These are phyloP conservation scores for Stenurella melanura DNA, from an alignment of 2,888 invertebrate genomes.

Conservation along the genomic window DNA sequence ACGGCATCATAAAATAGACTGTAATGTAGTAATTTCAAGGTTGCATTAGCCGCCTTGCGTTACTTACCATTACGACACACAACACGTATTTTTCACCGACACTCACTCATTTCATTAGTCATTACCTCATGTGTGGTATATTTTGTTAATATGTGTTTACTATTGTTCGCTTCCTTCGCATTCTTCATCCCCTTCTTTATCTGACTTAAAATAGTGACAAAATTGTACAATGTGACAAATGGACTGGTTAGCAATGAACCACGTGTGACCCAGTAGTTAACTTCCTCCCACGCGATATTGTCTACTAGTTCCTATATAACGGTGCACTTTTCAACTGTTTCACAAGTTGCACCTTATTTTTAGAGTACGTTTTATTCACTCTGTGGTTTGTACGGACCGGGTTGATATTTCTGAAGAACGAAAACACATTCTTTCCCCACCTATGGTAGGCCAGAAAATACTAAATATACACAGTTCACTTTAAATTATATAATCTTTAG, in stretches of 20 bases:
- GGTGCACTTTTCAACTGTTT: constrained; percentile 19
- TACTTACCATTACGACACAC: constrained; percentile 28
- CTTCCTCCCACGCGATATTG: constrained; percentile 20
- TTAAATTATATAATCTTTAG: too few relatives aligned
- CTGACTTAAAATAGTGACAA: neutral
- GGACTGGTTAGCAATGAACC: constrained; percentile 13
- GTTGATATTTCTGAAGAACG: too few relatives aligned
- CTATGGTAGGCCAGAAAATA: too few relatives aligned
- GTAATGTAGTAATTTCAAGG: constrained; percentile 46
- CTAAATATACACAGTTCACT: too few relatives aligned
- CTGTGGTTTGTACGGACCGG: neutral
- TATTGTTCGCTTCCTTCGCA: neutral
- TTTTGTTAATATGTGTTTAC: constrained; percentile 9
- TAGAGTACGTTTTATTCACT: neutral
- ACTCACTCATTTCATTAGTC: neutral
- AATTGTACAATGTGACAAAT: constrained; percentile 13
- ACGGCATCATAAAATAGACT: constrained; percentile 42
- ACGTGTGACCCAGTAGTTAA: constrained; percentile 36
- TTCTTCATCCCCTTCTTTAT: neutral
- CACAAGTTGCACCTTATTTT: neutral
- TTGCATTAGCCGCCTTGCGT: constrained; percentile 36
- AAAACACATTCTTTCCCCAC: too few relatives aligned
- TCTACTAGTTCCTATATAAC: constrained; percentile 13
- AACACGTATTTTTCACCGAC: constrained; percentile 32
- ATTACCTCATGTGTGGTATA: constrained; percentile 17